A percentile compares a stretch with the other conserved stretches of the same genome.
These are phyloP conservation scores for Sebastes trivittatus DNA, from an alignment of 2,797 vertebrate genomes.

Conservation along the genomic window DNA sequence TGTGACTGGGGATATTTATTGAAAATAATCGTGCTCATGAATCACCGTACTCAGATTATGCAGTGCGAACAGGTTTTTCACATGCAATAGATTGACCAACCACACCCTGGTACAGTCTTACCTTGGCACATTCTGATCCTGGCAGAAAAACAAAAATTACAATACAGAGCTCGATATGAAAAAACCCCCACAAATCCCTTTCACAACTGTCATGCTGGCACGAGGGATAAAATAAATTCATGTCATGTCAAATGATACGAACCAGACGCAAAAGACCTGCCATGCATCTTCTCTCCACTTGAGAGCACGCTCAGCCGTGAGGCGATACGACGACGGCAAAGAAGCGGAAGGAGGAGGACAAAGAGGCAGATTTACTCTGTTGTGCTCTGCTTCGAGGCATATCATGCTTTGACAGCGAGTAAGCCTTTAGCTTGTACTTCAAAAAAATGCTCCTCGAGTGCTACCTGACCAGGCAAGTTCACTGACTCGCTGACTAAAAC, in stretches of 20 bases:
- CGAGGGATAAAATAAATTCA: conserved; percentile 39
- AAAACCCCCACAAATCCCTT: conserved; percentile 29
- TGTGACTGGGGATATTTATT: conserved; percentile 18
- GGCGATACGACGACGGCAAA: conserved; percentile 22
- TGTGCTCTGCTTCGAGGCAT: conserved; percentile 58
- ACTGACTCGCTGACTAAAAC: conserved; percentile 3
- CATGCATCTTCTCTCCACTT: conserved; percentile 60
- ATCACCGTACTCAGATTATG: conserved; percentile 48
- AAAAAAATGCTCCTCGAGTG: conserved; percentile 52
- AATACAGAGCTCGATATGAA: conserved; percentile 61
- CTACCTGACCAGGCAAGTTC: conserved; percentile 67
- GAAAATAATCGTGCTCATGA: conserved; percentile 35
- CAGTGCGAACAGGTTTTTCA: conserved; percentile 51
- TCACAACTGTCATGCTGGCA: conserved; percentile 58
- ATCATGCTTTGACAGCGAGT: conserved; percentile 62
- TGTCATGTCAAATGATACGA: conserved; percentile 54
- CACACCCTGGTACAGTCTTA: conserved; percentile 74
- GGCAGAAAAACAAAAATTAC: conserved; percentile 74
- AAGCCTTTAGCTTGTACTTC: conserved; percentile 50
- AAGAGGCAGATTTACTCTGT: conserved; percentile 50
- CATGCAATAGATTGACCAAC: conserved; percentile 72
- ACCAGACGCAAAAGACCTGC: conserved; percentile 50
- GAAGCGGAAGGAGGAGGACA: conserved; percentile 52
- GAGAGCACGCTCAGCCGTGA: conserved; percentile 34
- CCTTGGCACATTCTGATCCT: conserved; percentile 78